Evolutionary conservation across 2,113 vertebrate genomes (phyloP), one percentile per base, ranked within the genome.

Genomic region (Xiphias gladius): DNA sequence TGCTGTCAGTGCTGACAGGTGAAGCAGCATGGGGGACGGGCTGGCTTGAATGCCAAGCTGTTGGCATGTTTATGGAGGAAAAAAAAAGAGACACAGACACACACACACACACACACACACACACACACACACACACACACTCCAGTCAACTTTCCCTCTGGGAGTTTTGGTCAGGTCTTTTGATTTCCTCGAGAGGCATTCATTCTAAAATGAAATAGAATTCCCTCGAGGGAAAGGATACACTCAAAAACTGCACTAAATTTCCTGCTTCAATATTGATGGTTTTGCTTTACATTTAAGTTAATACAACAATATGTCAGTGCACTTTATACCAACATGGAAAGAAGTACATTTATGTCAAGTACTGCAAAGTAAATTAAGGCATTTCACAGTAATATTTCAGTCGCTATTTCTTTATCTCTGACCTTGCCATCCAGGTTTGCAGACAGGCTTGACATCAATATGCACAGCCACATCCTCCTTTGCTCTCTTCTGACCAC

Each of bases 371-470:
- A 22, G 37, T 26, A 61, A 55, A 84, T 72, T 0, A 76, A 71
- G 19, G 22, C 5, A 58, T 46, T 32, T 0, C 54, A 30, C 24
- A 32, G n/a, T n/a, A 17, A 39, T 39, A 22, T 48, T 57, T 54
- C 24, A 35, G 12, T 11, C 12, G 22, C 32, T 26, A 7, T 30
- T 83, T 65, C 37, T 82, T 59, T 70, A 61, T 82, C n/a, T n/a
- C 95, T 90, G 89, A 99, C 98, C 98, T 97, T 99, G 97, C 98
- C 98, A 99, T 72, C 97, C 98, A n/a, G 98, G 97, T 84, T 98
- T 99, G 95, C 98, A 99, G 67, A 98, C 96, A 1, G 98, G 98
- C 90, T 98, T 97, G 88, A 99, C 96, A 17, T 97, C 96, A 75
- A 99, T 97, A 88, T 85, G 96, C 62, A 99, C 97, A 8, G 96